Percentiles rank a stretch among this genome's conserved stretches.
Evolutionary conservation across 2,797 vertebrate genomes (phyloP).

Genomic region (Xiphorhynchus erythropygius): DNA sequence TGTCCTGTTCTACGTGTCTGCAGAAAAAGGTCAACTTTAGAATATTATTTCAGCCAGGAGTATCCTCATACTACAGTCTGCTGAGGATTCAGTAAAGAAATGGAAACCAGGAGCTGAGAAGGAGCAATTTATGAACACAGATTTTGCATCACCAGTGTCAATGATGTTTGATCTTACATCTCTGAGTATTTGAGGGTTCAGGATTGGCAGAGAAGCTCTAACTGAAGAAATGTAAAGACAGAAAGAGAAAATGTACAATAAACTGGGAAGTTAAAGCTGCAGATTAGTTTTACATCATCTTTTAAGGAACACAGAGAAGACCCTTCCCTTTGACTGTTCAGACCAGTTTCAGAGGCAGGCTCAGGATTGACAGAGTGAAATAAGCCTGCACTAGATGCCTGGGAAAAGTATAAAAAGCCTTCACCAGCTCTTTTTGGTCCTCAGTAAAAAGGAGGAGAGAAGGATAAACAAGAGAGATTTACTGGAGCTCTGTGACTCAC

Average conservation of each 20-base stretch:
- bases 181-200: background rate
- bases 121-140: background rate
- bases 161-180: background rate
- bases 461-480: background rate
- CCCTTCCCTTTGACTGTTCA: background rate
- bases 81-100: background rate
- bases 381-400: background rate
- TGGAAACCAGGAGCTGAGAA: background rate
- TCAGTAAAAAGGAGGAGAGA: background rate
- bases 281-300: background rate
- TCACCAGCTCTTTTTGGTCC: background rate
- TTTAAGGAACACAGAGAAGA: background rate
- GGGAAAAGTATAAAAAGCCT: background rate
- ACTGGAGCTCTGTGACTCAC: slow-evolving; percentile 47
- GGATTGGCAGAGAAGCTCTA: background rate
- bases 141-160: background rate
- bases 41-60: background rate
- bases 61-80: background rate
- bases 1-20: background rate
- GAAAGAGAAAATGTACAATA: background rate
- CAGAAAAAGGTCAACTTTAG: background rate
- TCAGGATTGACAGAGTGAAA: background rate
- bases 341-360: background rate
- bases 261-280: background rate
- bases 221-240: background rate